Evolutionary conservation across 2,113 vertebrate genomes (phyloP), one percentile per base, ranked within the genome.

Genomic region (Scatophagus argus): DNA sequence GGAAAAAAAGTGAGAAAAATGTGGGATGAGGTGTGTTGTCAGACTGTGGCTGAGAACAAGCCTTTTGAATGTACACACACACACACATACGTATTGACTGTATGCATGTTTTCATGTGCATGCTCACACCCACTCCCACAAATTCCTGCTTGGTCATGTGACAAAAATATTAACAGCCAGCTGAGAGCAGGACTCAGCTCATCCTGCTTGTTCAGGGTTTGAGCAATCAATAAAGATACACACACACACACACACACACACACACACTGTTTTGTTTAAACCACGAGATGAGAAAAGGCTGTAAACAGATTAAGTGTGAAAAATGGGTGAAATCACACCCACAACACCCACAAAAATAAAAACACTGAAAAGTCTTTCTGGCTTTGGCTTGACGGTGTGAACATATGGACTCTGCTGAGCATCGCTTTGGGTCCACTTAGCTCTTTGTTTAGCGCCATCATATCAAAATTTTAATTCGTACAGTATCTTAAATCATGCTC

Each of bases 61-160:
- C 56, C 10, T 19, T 19, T 16, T 54, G 23, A 54, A 44, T 23
- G 39, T 19, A 66, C 32, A 49, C 32, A 47, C 61, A 85, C 16
- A 2, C 21, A 29, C 32, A 49, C 32, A 47, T 56, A 85, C 16
- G 1, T 17, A 29, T 69, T 43, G 12, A 23, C 39, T 44, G 55
- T 13, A 25, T 10, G 31, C 54, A 31, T 27, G 49, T 0, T 13
- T 51, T 49, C 19, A 6, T 36, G 29, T 32, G 34, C 32, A 14
- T 47, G 6, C 21, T 31, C 55, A 27, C 60, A 58, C 63, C 25
- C 55, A 7, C 52, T 70, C 72, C 65, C 46, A 76, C 76, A 80
- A 34, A 92, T 75, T 90, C 79, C 75, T 81, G 77, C 62, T 44
- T 64, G 65, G 71, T 88, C 84, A 84, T 75, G 75, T 82, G 83